Evolutionary conservation across 1,140 invertebrate genomes (phyloP).

Genomic region (Drosophila chauvacae): DNA sequence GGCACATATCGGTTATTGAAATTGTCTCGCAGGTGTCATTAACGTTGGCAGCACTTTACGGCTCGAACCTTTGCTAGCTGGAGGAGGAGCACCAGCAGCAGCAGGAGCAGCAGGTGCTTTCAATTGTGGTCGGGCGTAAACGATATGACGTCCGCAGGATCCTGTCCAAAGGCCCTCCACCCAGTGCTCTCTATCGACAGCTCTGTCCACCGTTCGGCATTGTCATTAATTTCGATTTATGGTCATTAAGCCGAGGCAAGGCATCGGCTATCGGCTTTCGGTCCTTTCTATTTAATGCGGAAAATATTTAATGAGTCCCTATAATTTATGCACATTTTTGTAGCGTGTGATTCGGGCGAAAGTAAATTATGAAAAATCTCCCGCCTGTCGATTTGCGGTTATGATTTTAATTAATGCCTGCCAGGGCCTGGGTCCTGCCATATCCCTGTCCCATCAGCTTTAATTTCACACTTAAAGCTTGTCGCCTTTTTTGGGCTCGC

Average conservation of each 20-base stretch:
- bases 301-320: slow-evolving; percentile 70
- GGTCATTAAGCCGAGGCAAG: slow-evolving; percentile 71
- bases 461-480: slow-evolving; percentile 68
- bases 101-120: slow-evolving; percentile 63
- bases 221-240: slow-evolving; percentile 81
- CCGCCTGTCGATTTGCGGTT: slow-evolving; percentile 63
- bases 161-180: neutral
- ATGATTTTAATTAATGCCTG: slow-evolving; percentile 65
- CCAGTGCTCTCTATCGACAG: slow-evolving; percentile 2
- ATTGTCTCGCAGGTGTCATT: slow-evolving; percentile 81
- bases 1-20: slow-evolving; percentile 78
- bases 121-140: slow-evolving; percentile 64
- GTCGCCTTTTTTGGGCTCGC: slow-evolving; percentile 30
- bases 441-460: slow-evolving; percentile 35
- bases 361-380: slow-evolving; percentile 43
- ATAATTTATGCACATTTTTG: slow-evolving; percentile 74
- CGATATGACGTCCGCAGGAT: slow-evolving; percentile 30
- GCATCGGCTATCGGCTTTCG: slow-evolving; percentile 45
- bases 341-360: slow-evolving; percentile 19
- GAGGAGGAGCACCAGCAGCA: neutral
- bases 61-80: slow-evolving; percentile 11
- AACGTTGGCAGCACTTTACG: slow-evolving; percentile 59
- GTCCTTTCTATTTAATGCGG: slow-evolving; percentile 63
- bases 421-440: slow-evolving; percentile 17
- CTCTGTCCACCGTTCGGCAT: slow-evolving; percentile 44